Evolutionary conservation across 2,113 vertebrate genomes (phyloP).

Genomic region (Megaptera novaeangliae): DNA sequence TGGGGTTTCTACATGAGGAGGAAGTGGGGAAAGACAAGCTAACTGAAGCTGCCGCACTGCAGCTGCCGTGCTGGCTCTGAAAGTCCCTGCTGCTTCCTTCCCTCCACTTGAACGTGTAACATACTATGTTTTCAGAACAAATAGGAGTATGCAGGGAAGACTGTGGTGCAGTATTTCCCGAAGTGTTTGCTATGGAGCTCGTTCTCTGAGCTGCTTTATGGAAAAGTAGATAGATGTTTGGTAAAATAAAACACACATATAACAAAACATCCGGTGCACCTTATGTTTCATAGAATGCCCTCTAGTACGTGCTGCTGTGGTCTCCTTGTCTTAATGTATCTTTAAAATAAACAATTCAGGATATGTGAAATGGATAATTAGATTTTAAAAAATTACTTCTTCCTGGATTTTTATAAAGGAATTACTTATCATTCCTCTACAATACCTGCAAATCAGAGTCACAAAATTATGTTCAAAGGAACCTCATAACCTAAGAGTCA

Average conservation of each 20-base stretch:
- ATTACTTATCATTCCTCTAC: neutral
- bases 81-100: neutral
- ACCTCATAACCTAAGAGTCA: neutral
- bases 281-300: neutral
- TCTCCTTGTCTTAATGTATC: neutral
- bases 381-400: neutral
- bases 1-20: neutral
- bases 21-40: neutral
- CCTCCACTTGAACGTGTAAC: neutral
- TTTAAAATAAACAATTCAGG: neutral
- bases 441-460: neutral
- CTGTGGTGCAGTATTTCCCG: neutral
- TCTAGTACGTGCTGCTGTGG: neutral
- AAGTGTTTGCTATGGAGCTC: neutral
- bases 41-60: neutral
- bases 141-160: neutral
- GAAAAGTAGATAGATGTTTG: neutral
- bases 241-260: neutral
- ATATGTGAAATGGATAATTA: neutral
- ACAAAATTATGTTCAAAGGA: neutral
- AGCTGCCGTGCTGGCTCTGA: neutral
- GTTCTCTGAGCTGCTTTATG: neutral
- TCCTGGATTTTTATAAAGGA: neutral
- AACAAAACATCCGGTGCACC: neutral
- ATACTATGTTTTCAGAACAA: neutral